Percentiles rank a stretch among this genome's conserved stretches.
These are phyloP conservation scores for Bombus superbus DNA, from an alignment of 1,140 invertebrate species.

Conservation along the genomic window DNA sequence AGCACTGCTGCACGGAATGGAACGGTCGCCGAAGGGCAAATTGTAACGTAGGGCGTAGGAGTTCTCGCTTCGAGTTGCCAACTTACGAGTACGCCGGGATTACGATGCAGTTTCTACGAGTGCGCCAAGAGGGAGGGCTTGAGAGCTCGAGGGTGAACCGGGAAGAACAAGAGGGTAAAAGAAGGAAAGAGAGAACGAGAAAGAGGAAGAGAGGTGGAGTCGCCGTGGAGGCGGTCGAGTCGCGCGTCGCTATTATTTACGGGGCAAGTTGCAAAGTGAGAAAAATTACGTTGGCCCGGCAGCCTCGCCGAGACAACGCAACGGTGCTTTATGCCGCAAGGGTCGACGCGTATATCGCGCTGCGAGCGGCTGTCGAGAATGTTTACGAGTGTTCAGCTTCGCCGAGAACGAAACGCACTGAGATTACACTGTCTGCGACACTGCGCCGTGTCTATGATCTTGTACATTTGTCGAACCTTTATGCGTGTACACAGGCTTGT, in stretches of 20 bases:
- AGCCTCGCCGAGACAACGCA: constrained; percentile 71
- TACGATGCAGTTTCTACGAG: constrained; percentile 61
- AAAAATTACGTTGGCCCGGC: constrained; percentile 78
- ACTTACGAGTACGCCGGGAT: constrained; percentile 62
- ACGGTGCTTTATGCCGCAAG: constrained; percentile 70
- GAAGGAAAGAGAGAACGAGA: not conserved
- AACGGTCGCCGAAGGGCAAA: constrained; percentile 55
- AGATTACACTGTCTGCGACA: constrained; percentile 21
- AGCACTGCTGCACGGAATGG: not conserved
- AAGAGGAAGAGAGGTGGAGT: constrained; percentile 5
- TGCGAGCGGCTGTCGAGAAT: constrained; percentile 58
- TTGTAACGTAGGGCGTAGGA: constrained; percentile 68
- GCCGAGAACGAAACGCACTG: constrained; percentile 1
- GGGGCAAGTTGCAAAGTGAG: constrained; percentile 79
- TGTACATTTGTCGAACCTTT: not conserved
- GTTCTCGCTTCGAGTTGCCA: constrained; percentile 35
- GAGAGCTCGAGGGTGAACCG: not conserved
- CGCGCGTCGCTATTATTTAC: constrained; percentile 76
- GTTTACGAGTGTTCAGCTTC: constrained; percentile 75
- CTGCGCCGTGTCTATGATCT: not conserved
- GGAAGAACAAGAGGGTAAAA: constrained; percentile 13
- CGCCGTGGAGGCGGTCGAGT: constrained; percentile 18
- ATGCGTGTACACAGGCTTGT: not conserved
- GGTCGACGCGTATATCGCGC: constrained; percentile 32
- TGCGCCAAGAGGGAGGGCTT: not conserved